A percentile compares a stretch with the other conserved stretches of the same genome.
Conservation (phyloP, 2,797 vertebrate genomes). For the Botia almorhae region DNA sequence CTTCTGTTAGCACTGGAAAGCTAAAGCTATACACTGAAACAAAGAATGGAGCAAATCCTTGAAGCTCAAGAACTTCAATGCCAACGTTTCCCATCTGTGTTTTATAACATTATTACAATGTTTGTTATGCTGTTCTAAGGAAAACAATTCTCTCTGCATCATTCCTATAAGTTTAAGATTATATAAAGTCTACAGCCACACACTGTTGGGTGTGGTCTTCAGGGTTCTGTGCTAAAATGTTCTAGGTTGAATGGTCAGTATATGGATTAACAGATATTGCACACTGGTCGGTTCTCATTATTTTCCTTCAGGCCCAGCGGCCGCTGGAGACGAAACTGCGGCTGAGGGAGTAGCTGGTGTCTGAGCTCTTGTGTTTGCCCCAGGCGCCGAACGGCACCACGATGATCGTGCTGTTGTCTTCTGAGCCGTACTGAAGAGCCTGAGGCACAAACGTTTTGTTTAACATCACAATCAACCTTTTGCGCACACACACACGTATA, state of each 20-base stretch:
- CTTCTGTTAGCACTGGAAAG: background rate
- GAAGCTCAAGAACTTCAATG: background rate
- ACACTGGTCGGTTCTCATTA: conserved; percentile 56
- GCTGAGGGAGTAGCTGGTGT: conserved; percentile 92
- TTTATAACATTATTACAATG: background rate
- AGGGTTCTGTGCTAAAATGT: conserved; percentile 9
- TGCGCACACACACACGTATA: no score
- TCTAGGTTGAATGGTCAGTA: background rate
- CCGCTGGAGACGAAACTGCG: conserved; percentile 93
- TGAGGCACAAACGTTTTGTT: conserved; percentile 58
- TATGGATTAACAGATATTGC: conserved; percentile 69
- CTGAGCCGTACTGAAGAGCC: conserved; percentile 93
- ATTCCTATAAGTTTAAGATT: background rate
- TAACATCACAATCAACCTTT: background rate
- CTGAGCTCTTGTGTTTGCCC: conserved; percentile 90
- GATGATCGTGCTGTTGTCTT: conserved; percentile 94
- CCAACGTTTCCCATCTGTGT: background rate
- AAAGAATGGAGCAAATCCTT: background rate
- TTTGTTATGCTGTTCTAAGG: background rate
- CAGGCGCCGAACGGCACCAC: conserved; percentile 96
- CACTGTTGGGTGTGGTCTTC: conserved; percentile 23
- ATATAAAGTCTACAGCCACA: background rate
- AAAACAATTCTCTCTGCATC: background rate
- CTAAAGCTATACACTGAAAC: background rate
- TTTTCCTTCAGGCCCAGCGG: conserved; percentile 85